Percentiles rank a stretch among this genome's conserved stretches.
These are phyloP conservation scores for Arge pagana DNA, from an alignment of 2,888 invertebrate genomes.

Conservation along the genomic window DNA sequence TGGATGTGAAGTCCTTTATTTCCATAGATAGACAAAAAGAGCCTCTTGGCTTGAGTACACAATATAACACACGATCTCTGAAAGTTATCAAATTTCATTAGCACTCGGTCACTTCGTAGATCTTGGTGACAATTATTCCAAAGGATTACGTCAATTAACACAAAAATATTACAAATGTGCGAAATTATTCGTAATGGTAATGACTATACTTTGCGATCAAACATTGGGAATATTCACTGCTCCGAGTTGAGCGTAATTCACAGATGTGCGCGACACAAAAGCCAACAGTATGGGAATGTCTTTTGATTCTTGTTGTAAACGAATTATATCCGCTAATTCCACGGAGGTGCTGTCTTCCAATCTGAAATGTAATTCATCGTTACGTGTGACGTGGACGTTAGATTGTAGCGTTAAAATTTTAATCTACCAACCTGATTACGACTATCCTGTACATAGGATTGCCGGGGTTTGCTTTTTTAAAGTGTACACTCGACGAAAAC, in stretches of 20 bases:
- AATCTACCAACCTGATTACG: conserved; percentile 42
- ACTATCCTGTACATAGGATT: conserved; percentile 46
- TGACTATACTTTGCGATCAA: no score
- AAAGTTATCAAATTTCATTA: no score
- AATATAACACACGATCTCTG: no score
- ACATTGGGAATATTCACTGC: conserved; percentile 47
- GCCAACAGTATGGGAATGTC: conserved; percentile 48
- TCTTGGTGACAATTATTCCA: no score
- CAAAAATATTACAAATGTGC: no score
- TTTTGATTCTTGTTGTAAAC: conserved; percentile 48
- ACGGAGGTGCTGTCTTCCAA: conserved; percentile 38
- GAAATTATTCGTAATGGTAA: no score
- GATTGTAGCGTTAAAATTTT: conserved; percentile 13
- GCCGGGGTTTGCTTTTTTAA: conserved; percentile 49
- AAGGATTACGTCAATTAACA: no score
- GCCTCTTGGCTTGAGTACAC: no score
- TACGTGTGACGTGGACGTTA: not conserved
- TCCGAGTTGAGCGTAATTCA: conserved; percentile 49
- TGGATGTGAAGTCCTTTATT: no score
- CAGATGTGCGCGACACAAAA: conserved; percentile 45
- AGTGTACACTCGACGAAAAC: conserved; percentile 42
- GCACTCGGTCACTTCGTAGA: no score
- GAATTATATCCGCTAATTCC: conserved; percentile 47
- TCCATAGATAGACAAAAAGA: no score
- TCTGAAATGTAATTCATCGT: conserved; percentile 44